phyloP scores from a whole-genome alignment of 2,888 invertebrate genomes.

The Drosophila koepferae region DNA sequence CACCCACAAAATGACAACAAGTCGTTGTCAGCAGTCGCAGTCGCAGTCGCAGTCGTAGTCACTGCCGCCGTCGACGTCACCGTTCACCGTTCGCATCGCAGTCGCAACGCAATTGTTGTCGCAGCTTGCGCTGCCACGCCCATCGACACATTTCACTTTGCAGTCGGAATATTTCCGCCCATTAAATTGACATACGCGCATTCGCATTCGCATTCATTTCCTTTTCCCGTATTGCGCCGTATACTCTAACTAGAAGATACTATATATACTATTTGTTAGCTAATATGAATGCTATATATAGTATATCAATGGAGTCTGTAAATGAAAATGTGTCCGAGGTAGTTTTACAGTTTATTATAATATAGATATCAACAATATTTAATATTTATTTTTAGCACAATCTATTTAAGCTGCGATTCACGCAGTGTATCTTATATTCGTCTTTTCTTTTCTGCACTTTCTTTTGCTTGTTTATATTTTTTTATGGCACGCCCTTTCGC shows the following conservation, averaged over 20 bases:
- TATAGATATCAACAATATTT: too few relatives aligned
- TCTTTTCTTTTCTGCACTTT: neutral
- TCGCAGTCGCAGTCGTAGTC: neutral
- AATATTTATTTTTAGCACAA: too few relatives aligned
- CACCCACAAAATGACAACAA: slow-evolving; percentile 58
- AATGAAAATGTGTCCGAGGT: neutral
- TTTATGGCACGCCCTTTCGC: slow-evolving; percentile 51
- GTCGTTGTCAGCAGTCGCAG: slow-evolving; percentile 4
- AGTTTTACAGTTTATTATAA: neutral
- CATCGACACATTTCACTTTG: slow-evolving; percentile 48
- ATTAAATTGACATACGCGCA: slow-evolving; percentile 81
- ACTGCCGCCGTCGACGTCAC: slow-evolving; percentile 5
- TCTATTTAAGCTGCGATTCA: too few relatives aligned
- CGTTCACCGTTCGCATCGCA: neutral
- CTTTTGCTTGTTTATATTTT: slow-evolving; percentile 30
- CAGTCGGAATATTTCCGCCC: slow-evolving; percentile 74
- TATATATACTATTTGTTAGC: neutral
- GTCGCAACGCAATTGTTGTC: slow-evolving; percentile 11
- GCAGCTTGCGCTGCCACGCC: slow-evolving; percentile 34
- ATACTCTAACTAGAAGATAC: neutral
- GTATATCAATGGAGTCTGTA: neutral
- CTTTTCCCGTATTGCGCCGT: slow-evolving; percentile 32
- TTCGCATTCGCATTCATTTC: slow-evolving; percentile 72
- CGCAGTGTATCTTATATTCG: neutral
- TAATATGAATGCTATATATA: neutral